Evolutionary conservation across 2,113 vertebrate species (phyloP), one percentile per base, ranked within the genome.

Genomic region (Erythrocercus mccallii): DNA sequence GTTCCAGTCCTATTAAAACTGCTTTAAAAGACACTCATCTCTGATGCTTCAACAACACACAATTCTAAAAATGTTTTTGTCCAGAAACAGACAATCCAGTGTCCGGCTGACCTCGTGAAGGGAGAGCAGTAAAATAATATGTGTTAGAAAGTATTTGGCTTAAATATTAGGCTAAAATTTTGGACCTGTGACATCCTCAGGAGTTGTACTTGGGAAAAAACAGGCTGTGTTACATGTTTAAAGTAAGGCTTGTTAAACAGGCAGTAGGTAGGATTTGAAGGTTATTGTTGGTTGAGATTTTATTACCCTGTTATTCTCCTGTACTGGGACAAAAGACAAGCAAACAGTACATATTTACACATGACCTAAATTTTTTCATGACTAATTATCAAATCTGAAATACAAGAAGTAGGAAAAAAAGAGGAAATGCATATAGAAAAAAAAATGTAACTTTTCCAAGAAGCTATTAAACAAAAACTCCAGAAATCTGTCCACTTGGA

Each of bases 31-130:
- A 24, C 14, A 27, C 3, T n/a, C 5, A 42, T 21, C n/a, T 57
- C 19, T 48, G 19, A 62, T 62, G 22, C 8, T 58, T 73, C 28
- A 56, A 47, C 7, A 45, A 42, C 17, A 56, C 8, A 42, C 5
- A 54, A 18, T 14, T 48, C 15, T 44, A 27, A 24, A 28, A 8
- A 5, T 0, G 14, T 44, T 40, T 90, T 14, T 68, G 19, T 51
- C 10, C 12, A 72, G 35, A 69, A 86, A 50, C 35, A 72, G 5
- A 33, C 8, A n/a, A 56, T 42, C 23, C 33, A 50, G 31, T 68
- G 35, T 16, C 28, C 0, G 0, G 6, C 3, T 68, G 33, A 50
- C 12, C 3, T 9, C 62, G 15, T 45, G 25, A 28, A 58, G 44
- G 23, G 35, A 73, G 2, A 82, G 5, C 8, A 64, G n/a, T 33